Evolutionary conservation across 2,113 vertebrate genomes (phyloP), one percentile per base, ranked within the genome.

Genomic region (Lasiurus borealis): DNA sequence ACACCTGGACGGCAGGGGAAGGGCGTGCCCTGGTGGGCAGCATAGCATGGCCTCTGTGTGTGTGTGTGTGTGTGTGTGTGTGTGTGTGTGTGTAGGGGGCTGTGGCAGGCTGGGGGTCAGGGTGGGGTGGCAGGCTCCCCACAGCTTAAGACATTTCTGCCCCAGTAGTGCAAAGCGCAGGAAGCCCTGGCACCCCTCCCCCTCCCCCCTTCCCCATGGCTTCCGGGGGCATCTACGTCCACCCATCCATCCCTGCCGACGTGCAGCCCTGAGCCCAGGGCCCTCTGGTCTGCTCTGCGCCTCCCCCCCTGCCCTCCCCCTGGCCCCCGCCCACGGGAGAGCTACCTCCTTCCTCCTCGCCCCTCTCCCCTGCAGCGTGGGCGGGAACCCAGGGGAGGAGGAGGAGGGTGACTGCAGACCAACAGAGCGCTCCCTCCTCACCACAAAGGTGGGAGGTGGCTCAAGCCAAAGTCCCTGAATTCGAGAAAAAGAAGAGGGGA

Each of bases 101-200:
- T 96, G 95, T 96, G 97, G 87, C 96, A 93, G 95, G 95, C 90
- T 93, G 80, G 95, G 95, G 95, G 96, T 95, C 84, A 88, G 96
- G 94, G 95, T 95, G 97, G 92, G 94, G 92, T 97, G 95, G 96
- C 94, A 97, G 93, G 90, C 93, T 95, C 96, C 95, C 97, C 95
- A 97, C 91, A 84, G 90, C 94, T 98, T 98, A 98, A 98, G 98
- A 98, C 98, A 98, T 98, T 96, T 97, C 92, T 98, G 97, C 98
- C 98, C 97, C 96, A 96, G 84, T 96, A 98, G 88, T 97, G 98
- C 97, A 96, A 98, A 96, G 95, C 85, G 72, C 94, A 86, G 95
- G 95, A 96, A 96, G 96, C 96, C 96, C 96, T 95, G 94, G 85
- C 94, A 93, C 96, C 95, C 72, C 50, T 78, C 91, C 94, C 94